A percentile compares a stretch with the other conserved stretches of the same genome.
Conservation (phyloP, 2,797 vertebrate genomes). For the Thunnus albacares region DNA sequence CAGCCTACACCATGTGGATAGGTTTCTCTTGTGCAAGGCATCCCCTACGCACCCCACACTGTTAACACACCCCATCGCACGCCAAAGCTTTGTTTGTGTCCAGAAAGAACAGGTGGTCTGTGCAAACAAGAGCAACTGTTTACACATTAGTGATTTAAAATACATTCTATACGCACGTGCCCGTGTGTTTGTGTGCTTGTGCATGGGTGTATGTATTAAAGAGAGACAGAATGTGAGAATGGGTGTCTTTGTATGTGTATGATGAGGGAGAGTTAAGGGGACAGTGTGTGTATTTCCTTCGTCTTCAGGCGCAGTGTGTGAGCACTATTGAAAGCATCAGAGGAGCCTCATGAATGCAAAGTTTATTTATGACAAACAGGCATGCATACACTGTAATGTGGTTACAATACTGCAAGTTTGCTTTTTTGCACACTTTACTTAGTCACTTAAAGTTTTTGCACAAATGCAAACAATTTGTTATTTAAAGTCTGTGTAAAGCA, state of each 20-base stretch:
- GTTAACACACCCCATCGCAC: conserved; percentile 75
- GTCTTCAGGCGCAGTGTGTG: conserved; percentile 35
- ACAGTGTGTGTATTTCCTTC: conserved; percentile 57
- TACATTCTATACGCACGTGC: conserved; percentile 75
- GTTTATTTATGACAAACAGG: conserved; percentile 36
- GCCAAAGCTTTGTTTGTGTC: conserved; percentile 85
- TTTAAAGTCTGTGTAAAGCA: no score
- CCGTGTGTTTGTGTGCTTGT: conserved; percentile 19
- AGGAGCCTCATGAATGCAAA: conserved; percentile 59
- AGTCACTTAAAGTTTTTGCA: neutral
- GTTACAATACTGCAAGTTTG: conserved; percentile 4
- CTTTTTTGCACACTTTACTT: neutral
- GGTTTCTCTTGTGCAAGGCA: conserved; percentile 79
- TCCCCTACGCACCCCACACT: conserved; percentile 78
- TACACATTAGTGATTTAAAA: conserved; percentile 85
- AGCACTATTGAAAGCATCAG: conserved; percentile 45
- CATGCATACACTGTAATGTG: neutral
- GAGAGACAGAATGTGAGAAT: conserved; percentile 42
- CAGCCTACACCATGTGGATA: conserved; percentile 80
- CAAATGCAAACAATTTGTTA: neutral
- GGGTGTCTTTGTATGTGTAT: conserved; percentile 53
- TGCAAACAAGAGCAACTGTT: conserved; percentile 87
- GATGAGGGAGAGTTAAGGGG: conserved; percentile 42
- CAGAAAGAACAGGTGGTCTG: conserved; percentile 87
- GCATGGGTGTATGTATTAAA: conserved; percentile 5